Conservation (phyloP, 2,113 vertebrate genomes). For the Ophiodon elongatus region DNA sequence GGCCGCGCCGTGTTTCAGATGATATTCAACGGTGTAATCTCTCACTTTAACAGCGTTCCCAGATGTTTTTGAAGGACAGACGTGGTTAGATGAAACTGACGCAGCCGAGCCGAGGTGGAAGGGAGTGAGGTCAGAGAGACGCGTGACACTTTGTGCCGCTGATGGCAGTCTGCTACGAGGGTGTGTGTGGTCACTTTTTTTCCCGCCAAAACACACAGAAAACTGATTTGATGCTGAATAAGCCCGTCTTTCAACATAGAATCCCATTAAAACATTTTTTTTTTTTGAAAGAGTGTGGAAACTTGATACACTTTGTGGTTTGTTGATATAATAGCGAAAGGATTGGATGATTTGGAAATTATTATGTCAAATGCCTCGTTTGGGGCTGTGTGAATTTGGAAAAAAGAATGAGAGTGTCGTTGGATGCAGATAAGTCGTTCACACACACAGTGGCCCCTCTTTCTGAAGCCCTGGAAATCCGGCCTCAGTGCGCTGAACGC, state of each 20-base stretch:
- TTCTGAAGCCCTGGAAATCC: conserved; percentile 58
- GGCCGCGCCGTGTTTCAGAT: conserved; percentile 61
- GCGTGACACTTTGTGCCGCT: conserved; percentile 22
- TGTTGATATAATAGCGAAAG: not conserved
- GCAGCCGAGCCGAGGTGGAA: conserved; percentile 19
- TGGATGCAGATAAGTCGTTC: conserved; percentile 10
- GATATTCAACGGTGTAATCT: conserved; percentile 58
- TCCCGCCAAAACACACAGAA: conserved; percentile 34
- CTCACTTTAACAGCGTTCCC: conserved; percentile 54
- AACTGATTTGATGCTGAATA: conserved; percentile 20
- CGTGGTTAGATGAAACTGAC: conserved; percentile 46
- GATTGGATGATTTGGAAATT: not conserved
- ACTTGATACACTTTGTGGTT: conserved; percentile 19
- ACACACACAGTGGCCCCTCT: conserved; percentile 31
- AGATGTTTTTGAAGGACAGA: conserved; percentile 64
- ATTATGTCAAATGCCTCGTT: not conserved
- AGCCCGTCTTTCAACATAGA: conserved; percentile 12
- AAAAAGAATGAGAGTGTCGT: not conserved
- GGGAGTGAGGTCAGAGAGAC: conserved; percentile 50
- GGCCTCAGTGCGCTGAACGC: conserved; percentile 68
- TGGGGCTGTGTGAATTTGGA: not conserved
- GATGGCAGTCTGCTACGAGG: conserved; percentile 25
- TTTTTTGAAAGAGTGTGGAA: not conserved
- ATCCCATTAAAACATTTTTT: conserved; percentile 5
- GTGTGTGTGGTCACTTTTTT: conserved; percentile 14